Conservation (phyloP, 2,797 vertebrate species). For the Hemibagrus guttatus region DNA sequence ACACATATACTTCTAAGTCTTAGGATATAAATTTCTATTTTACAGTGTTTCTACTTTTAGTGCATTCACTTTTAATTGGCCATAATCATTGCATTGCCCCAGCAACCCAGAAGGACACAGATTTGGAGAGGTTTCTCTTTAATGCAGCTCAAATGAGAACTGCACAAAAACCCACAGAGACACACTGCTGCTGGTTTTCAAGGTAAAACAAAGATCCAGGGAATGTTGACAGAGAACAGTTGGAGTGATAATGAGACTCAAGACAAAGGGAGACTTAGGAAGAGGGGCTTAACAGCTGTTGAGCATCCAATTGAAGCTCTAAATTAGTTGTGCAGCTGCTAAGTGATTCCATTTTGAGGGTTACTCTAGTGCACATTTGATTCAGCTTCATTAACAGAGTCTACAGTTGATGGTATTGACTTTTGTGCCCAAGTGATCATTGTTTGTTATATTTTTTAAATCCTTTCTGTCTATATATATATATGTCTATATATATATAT, state of each 20-base stretch:
- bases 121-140: conserved; percentile 35
- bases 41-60: conserved; percentile 1
- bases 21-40: background rate
- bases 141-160: conserved; percentile 39
- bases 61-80: conserved; percentile 41
- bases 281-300: conserved; percentile 51
- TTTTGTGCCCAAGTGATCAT: background rate
- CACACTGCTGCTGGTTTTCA: conserved; percentile 41
- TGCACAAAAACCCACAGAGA: background rate
- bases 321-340: conserved; percentile 51
- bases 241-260: conserved; percentile 58
- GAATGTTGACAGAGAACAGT: conserved; percentile 54
- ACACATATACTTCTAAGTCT: background rate
- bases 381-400: conserved; percentile 44
- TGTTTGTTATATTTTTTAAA: no score
- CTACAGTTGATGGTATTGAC: conserved; percentile 29
- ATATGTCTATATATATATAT: no score
- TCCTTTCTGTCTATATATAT: background rate
- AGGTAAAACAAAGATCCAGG: conserved; percentile 48
- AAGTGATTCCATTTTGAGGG: conserved; percentile 44
- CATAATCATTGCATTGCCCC: conserved; percentile 32
- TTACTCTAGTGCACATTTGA: conserved; percentile 34
- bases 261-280: conserved; percentile 46
- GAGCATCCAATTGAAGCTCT: conserved; percentile 49
- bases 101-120: conserved; percentile 14